Evolutionary conservation across 92 coral and sea anemone species (phyloP).

Genomic region (Phenganax marumi): DNA sequence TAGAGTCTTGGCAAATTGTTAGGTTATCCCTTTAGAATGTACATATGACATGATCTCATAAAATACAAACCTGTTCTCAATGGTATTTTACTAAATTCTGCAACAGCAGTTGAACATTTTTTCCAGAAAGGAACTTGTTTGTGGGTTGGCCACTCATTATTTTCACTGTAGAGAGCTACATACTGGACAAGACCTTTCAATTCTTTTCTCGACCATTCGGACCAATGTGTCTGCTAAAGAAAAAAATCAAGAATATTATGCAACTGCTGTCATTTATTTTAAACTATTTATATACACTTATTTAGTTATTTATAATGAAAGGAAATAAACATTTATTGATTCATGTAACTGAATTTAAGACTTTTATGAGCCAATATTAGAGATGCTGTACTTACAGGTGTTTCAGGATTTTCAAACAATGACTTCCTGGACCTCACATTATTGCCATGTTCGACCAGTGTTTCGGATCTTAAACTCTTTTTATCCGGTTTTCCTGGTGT

Average conservation of each 20-base stretch:
- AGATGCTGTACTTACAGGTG: background rate
- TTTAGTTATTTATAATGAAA: background rate
- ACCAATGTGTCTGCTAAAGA: constrained; percentile 3
- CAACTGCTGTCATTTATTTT: constrained; percentile 6
- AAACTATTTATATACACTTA: background rate
- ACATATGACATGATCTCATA: no score
- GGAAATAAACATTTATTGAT: constrained; percentile 10
- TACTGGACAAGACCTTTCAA: constrained; percentile 43
- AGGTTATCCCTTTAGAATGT: no score
- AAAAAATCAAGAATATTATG: background rate
- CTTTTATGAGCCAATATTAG: background rate
- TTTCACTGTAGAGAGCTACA: constrained; percentile 39
- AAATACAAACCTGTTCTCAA: constrained; percentile 44
- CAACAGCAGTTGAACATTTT: constrained; percentile 42
- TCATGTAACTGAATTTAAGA: background rate
- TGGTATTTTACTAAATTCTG: constrained; percentile 31
- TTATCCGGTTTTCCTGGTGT: constrained; percentile 28
- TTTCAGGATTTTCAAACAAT: constrained; percentile 9
- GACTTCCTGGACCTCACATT: constrained; percentile 2
- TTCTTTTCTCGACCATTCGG: constrained; percentile 41
- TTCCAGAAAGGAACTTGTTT: constrained; percentile 35
- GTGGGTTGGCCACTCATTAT: constrained; percentile 39
- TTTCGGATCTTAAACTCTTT: background rate
- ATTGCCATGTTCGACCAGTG: background rate
- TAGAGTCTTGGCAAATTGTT: no score